phyloP scores from a whole-genome alignment of 2,113 vertebrate species.

The Cygnus atratus region DNA sequence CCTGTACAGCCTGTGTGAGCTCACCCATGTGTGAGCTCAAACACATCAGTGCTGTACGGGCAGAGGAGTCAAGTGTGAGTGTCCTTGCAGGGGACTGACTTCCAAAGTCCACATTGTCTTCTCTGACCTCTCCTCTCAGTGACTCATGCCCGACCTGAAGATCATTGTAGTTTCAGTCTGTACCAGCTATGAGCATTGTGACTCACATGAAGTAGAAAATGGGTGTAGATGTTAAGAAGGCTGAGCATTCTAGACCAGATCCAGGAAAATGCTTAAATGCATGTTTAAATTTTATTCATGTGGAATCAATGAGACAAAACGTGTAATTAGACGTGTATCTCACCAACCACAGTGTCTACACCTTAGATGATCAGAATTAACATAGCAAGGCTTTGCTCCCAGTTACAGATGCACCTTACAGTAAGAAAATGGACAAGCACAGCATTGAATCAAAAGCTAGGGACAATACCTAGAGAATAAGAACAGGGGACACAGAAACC shows the following conservation, averaged over 20 bases:
- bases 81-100: neutral
- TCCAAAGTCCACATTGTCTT: neutral
- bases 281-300: neutral
- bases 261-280: neutral
- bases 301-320: neutral
- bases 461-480: neutral
- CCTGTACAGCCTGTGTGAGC: neutral
- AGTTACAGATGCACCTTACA: neutral
- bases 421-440: neutral
- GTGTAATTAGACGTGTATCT: neutral
- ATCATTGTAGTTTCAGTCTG: neutral
- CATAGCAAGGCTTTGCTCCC: neutral
- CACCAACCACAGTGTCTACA: neutral
- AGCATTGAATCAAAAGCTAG: neutral
- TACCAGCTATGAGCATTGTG: neutral
- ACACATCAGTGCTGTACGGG: neutral
- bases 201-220: neutral
- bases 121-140: neutral
- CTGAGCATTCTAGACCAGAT: neutral
- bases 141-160: neutral
- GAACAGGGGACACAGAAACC: neutral
- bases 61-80: neutral
- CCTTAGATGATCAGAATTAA: neutral
- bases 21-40: neutral
- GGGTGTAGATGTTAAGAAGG: neutral